Conservation (phyloP, 2,888 invertebrate species). For the Digitonthophagus gazella region DNA sequence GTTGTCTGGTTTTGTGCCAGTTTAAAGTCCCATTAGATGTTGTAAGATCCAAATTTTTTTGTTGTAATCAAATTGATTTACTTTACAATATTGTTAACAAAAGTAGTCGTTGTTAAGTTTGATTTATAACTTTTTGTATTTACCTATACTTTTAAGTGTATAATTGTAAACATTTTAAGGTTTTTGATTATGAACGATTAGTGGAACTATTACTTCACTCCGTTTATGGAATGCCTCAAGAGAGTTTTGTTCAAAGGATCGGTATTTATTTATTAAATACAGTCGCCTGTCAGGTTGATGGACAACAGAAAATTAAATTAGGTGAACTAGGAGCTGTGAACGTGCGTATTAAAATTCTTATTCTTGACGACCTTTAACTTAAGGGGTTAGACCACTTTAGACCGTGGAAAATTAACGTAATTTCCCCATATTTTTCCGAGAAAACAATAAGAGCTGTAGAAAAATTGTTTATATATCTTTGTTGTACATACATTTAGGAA, state of each 20-base stretch:
- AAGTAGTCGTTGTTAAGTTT: conserved; percentile 4
- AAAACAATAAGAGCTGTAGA: no score
- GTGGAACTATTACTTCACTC: conserved; percentile 81
- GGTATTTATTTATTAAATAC: conserved; percentile 94
- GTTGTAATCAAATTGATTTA: conserved; percentile 2
- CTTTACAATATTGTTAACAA: conserved; percentile 7
- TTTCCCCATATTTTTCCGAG: no score
- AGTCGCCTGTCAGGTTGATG: conserved; percentile 94
- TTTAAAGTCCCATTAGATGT: conserved; percentile 95
- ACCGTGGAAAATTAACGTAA: no score
- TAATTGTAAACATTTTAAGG: conserved; percentile 62
- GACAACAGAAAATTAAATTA: conserved; percentile 84
- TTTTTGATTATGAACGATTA: conserved; percentile 86
- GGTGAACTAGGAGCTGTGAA: conserved; percentile 86
- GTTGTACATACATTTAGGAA: no score
- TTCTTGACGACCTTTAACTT: neutral
- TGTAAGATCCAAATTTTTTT: conserved; percentile 56
- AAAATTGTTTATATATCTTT: no score
- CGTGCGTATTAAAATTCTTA: conserved; percentile 50
- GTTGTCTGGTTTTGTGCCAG: conserved; percentile 91
- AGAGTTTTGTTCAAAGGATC: conserved; percentile 91
- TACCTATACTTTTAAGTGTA: no score
- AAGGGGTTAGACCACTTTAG: no score
- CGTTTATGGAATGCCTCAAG: conserved; percentile 77
- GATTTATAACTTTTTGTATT: conserved; percentile 17